Evolutionary conservation across 2,797 vertebrate species (phyloP).

Genomic region (Malacoctenus gilli): DNA sequence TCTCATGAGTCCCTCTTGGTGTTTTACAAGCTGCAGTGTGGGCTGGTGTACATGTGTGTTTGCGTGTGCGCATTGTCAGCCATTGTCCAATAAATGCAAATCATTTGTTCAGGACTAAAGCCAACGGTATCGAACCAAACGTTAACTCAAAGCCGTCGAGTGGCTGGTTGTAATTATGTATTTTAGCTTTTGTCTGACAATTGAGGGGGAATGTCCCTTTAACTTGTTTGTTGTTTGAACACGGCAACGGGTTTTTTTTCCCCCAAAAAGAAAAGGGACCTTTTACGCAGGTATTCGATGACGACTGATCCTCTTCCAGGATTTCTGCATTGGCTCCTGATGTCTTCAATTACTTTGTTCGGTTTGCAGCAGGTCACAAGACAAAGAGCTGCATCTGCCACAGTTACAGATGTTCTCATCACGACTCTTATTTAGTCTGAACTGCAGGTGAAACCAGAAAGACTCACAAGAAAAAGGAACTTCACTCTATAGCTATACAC

Average conservation of each 20-base stretch:
- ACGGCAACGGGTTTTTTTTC: too few relatives aligned
- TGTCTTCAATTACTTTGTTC: neutral
- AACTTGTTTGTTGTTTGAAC: too few relatives aligned
- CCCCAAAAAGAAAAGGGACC: neutral
- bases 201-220: conserved; percentile 12
- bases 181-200: conserved; percentile 19
- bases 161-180: conserved; percentile 21
- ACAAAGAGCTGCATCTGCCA: neutral
- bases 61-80: conserved; percentile 8
- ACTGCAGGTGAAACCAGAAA: too few relatives aligned
- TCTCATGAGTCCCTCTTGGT: conserved; percentile 7
- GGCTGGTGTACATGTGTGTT: conserved; percentile 17
- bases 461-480: too few relatives aligned
- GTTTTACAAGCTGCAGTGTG: conserved; percentile 26
- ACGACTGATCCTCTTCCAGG: neutral
- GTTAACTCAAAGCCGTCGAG: conserved; percentile 16
- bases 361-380: neutral
- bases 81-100: conserved; percentile 39
- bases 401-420: neutral
- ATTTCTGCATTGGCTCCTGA: neutral
- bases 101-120: conserved; percentile 36
- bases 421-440: too few relatives aligned
- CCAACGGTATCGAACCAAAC: conserved; percentile 24
- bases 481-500: too few relatives aligned
- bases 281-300: neutral